Conservation (phyloP, 30 jellyfish, hydroid and myxozoan species). For the Calvadosia cruxmelitensis region DNA sequence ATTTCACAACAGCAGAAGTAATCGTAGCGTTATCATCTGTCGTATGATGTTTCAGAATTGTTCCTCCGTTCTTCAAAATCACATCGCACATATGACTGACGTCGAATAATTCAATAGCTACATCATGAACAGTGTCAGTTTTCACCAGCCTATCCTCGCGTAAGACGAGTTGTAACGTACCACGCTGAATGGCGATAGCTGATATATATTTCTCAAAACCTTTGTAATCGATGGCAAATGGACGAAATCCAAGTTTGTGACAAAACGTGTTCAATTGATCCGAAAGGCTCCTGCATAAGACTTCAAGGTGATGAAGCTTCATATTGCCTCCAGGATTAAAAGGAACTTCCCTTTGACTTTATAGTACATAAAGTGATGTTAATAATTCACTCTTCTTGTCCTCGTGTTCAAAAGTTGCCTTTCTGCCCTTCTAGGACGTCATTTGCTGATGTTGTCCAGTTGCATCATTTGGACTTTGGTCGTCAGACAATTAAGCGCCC, state of each 20-base stretch:
- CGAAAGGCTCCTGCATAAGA: constrained; percentile 31
- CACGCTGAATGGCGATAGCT: constrained; percentile 28
- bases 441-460: too few species aligned
- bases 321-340: constrained; percentile 11
- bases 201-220: constrained; percentile 8
- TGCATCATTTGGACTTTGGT: too few species aligned
- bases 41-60: neutral
- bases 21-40: neutral
- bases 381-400: too few species aligned
- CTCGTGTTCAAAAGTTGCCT: too few species aligned
- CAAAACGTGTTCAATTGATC: constrained; percentile 31
- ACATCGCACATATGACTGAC: constrained; percentile 24
- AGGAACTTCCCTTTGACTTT: too few species aligned
- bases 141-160: constrained; percentile 14
- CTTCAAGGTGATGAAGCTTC: constrained; percentile 73
- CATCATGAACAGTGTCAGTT: constrained; percentile 51
- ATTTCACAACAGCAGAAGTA: constrained; percentile 34
- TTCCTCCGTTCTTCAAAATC: constrained; percentile 8
- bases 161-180: constrained; percentile 23
- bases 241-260: constrained; percentile 16
- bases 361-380: too few species aligned
- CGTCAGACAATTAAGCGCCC: too few species aligned
- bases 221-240: constrained; percentile 29
- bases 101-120: constrained; percentile 47
- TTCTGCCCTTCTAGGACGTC: too few species aligned